phyloP scores from a whole-genome alignment of 2,888 invertebrate genomes.

The Nomada ferruginata region DNA sequence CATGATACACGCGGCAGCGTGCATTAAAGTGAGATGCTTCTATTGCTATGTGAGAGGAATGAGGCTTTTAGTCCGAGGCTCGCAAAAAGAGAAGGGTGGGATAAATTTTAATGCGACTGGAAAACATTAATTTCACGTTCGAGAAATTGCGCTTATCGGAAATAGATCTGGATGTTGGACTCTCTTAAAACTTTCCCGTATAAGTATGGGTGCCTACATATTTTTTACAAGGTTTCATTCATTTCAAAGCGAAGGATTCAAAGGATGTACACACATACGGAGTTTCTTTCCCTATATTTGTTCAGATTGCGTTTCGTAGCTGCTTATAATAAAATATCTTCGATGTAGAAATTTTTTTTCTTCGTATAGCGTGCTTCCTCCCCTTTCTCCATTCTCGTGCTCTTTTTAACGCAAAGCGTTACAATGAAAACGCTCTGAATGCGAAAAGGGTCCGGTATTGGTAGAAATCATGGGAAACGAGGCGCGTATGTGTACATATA shows the following conservation, averaged over 20 bases:
- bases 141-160: constrained; percentile 24
- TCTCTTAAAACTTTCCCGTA: not conserved
- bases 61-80: constrained; percentile 40
- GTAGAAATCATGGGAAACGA: constrained; percentile 10
- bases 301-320: not conserved
- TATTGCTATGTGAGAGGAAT: constrained; percentile 46
- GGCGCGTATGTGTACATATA: not conserved
- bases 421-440: not conserved
- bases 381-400: not conserved
- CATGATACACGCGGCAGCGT: constrained; percentile 28
- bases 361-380: not conserved
- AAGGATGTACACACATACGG: not conserved
- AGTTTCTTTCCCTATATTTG: not conserved
- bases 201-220: not conserved
- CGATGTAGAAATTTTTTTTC: not conserved
- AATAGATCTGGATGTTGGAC: not conserved
- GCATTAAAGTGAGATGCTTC: constrained; percentile 27
- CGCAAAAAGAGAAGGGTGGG: not conserved
- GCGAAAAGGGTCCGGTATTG: not conserved
- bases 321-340: not conserved
- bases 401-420: not conserved
- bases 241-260: constrained; percentile 7
- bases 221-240: not conserved
- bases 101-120: constrained; percentile 21
- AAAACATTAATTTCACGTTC: constrained; percentile 31